Evolutionary conservation across 2,113 vertebrate species (phyloP).

Genomic region (Formicarius rufipectus): DNA sequence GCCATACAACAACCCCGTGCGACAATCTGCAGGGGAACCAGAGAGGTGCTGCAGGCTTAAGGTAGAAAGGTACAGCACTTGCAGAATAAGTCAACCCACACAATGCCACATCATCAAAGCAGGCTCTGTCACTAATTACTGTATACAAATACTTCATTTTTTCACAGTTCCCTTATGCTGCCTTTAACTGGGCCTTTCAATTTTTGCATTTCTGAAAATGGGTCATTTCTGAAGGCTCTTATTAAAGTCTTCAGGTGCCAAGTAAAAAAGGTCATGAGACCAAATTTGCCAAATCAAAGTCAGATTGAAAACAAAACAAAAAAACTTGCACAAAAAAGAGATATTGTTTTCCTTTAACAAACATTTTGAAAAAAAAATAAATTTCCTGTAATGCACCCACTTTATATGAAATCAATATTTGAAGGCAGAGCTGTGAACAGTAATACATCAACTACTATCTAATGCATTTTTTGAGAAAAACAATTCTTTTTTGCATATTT

Average conservation of each 20-base stretch:
- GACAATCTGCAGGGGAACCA: background rate
- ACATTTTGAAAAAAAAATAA: background rate
- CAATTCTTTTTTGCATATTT: accelerated
- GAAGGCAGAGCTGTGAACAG: background rate
- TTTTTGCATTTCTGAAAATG: background rate
- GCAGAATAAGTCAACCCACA: background rate
- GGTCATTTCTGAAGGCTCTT: background rate
- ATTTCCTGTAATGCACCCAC: background rate
- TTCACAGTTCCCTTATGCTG: background rate
- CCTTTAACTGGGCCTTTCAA: background rate
- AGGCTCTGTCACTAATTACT: background rate
- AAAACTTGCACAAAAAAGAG: background rate
- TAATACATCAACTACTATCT: background rate
- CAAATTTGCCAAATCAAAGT: background rate
- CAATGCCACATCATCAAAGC: background rate
- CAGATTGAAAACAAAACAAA: background rate
- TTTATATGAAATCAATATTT: background rate
- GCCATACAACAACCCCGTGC: background rate
- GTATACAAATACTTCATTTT: background rate
- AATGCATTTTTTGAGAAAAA: background rate
- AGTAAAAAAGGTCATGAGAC: background rate
- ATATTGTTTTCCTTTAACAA: background rate
- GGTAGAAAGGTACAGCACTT: background rate
- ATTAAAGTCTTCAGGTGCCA: background rate
- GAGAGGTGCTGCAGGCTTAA: background rate